Conservation (phyloP, 2,888 invertebrate genomes). For the Mamestra brassicae region DNA sequence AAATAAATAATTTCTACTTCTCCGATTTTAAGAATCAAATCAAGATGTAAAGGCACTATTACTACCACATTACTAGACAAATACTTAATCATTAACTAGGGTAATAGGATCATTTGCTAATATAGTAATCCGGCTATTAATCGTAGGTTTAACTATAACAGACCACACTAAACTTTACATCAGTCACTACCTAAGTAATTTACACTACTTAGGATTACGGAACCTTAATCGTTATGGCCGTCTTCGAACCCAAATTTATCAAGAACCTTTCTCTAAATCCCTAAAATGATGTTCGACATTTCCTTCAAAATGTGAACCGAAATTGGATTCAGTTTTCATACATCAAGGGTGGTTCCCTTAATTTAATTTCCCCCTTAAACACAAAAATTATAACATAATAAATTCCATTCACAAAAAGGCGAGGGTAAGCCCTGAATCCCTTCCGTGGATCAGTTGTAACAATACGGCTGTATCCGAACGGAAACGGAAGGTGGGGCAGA, state of each 20-base stretch:
- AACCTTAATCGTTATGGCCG: conserved; percentile 29
- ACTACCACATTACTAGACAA: not conserved
- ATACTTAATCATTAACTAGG: conserved; percentile 23
- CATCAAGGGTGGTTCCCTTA: conserved; percentile 49
- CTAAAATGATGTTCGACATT: conserved; percentile 55
- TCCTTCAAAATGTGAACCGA: conserved; percentile 21
- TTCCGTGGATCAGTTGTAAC: conserved; percentile 69
- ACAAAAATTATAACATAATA: conserved; percentile 69
- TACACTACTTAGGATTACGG: conserved; percentile 58
- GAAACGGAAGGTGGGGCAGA: conserved; percentile 73
- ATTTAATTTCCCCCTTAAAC: conserved; percentile 60
- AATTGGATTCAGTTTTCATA: conserved; percentile 63
- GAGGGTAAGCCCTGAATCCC: conserved; percentile 62
- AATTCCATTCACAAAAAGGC: conserved; percentile 67
- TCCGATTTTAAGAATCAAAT: not conserved
- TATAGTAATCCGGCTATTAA: conserved; percentile 57
- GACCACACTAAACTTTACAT: conserved; percentile 52
- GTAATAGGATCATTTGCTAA: conserved; percentile 46
- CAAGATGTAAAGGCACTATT: not conserved
- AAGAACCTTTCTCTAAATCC: conserved; percentile 50
- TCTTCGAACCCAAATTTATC: conserved; percentile 55
- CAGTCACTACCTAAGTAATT: conserved; percentile 54
- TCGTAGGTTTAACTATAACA: conserved; percentile 49
- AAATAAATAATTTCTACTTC: too few species aligned
- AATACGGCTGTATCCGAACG: conserved; percentile 72